Base-by-base conservation (phyloP, 92 coral and sea anemone genomes). In the Muricea muricata region DNA sequence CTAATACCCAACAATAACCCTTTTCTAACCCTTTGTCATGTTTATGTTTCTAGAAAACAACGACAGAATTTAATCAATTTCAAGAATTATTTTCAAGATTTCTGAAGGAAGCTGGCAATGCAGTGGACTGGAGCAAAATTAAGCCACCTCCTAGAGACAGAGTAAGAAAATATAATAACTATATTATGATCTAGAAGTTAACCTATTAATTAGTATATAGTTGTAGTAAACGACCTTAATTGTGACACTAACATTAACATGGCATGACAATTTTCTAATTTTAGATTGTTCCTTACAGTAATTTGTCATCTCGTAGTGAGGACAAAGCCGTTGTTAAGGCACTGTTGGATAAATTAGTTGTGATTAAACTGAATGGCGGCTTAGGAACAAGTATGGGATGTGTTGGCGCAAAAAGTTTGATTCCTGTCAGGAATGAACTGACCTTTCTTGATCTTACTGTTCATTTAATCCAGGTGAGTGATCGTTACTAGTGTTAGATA, bases 311-410 rank as follows among this genome's bases (percentile, higher is more conserved):
- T 34, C 87, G 72, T 30, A 23, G 65, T 23, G 81, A 46, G 8
- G 42, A 89, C n/a, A 88, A 88, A 15, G 23, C 68, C 4, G 72
- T 79, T 46, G 46, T 92, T 18, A 95, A 95, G 48, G 25, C 72
- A 23, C 91, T 87, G 68, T 84, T 95, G 7, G 87, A 93, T 57
- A 95, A 93, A 67, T 91, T 95, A 28, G 98, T 95, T n/a, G 98
- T 95, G 35, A 70, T 94, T 23, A 95, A 95, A 65, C 91, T 95
- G 2, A 95, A 95, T 92, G 98, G 98, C n/a, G 98, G 98, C 35
- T 88, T 95, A 41, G 98, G 98, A 0, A 95, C 98, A 47, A 95
- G 94, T 35, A 95, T 95, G 98, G 98, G 98, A 24, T 93, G 97
- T 69, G 88, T 92, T 55, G 98, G 98, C 12, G 93, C 98, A 8